Evolutionary conservation across 2,797 vertebrate genomes (phyloP).

Genomic region (Urocyon cinereoargenteus): DNA sequence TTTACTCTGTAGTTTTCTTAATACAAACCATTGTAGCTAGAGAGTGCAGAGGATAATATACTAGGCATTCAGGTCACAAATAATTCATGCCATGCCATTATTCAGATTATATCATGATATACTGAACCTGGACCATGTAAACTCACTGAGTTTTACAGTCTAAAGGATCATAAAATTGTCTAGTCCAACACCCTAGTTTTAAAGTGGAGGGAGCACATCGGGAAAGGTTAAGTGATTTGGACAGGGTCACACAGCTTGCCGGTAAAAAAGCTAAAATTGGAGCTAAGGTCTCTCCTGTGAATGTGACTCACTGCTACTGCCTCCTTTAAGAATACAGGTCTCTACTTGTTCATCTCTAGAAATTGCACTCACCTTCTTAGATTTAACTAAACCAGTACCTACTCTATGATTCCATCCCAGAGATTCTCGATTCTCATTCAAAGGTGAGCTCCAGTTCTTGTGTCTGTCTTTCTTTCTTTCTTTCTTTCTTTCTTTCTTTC

Average conservation of each 20-base stretch:
- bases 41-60: not conserved
- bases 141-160: slow-evolving; percentile 19
- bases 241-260: not conserved
- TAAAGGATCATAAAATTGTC: slow-evolving; percentile 24
- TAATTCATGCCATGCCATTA: slow-evolving; percentile 20
- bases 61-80: not conserved
- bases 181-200: not conserved
- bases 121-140: not conserved
- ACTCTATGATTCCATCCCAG: not conserved
- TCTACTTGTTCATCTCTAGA: not conserved
- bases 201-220: not conserved
- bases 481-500: no score
- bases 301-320: not conserved
- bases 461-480: no score
- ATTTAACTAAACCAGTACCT: not conserved
- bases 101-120: not conserved
- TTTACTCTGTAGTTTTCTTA: not conserved
- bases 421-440: not conserved
- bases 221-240: not conserved
- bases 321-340: not conserved
- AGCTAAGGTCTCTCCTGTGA: not conserved
- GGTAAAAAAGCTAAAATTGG: not conserved
- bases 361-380: not conserved
- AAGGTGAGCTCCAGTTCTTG: not conserved
- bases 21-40: not conserved